Evolutionary conservation across 2,888 invertebrate species (phyloP), one percentile per base, ranked within the genome.

Genomic region (Polia nebulosa): DNA sequence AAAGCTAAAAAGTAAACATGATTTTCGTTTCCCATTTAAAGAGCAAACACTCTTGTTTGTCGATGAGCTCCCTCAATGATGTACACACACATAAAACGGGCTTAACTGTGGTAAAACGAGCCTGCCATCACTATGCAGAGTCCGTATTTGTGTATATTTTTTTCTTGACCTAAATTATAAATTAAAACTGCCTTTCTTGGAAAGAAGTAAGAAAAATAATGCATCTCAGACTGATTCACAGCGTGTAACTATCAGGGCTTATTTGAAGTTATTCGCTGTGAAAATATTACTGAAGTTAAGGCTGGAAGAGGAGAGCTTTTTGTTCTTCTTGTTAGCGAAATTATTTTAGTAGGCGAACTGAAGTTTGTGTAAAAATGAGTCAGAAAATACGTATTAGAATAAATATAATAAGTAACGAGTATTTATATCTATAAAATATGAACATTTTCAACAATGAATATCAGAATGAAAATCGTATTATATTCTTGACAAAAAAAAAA

Each of bases 1-100:
- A 84, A 87, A 90, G 90, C 90, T 88, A 83, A 87, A 89, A 85
- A 79, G 89, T 87, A 89, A 91, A 91, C 90, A 91, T 85, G 88
- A 90, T 89, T 91, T 90, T 88, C 90, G 85, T 88, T 89, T 88
- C 85, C 88, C 89, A 89, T 88, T 87, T 87, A 84, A 81, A 84
- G 84, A 83, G 88, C 83, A 91, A 91, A 91, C 88, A 90, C 69
- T 75, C 76, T 76, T 89, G 88, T 90, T 90, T 88, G 87, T 81
- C 78, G 79, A 85, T 79, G 85, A 87, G 85, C 80, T 83, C 86
- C 84, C 85, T 87, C 81, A 83, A 85, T 87, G 83, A 84, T 83
- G 80, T 84, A 85, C 59, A 73, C 81, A 80, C 78, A 82, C 82
- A 85, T 83, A 82, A 85, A 84, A 85, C 82, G 72, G 67, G 78